Evolutionary conservation across 2,113 vertebrate genomes (phyloP).

Genomic region (Tilapia sparmanii): DNA sequence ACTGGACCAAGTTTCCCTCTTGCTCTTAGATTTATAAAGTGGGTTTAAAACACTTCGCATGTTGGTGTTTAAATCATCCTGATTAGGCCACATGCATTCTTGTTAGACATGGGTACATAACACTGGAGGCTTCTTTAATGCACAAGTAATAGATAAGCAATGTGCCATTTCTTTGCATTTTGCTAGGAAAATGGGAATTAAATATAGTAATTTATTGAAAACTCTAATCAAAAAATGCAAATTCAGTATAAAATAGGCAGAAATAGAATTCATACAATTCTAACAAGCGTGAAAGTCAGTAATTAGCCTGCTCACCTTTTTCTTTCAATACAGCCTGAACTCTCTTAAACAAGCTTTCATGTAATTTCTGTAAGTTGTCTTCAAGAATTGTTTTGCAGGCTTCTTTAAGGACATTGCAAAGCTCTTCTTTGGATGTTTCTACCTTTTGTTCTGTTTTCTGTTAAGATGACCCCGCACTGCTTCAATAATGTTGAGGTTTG

Average conservation of each 20-base stretch:
- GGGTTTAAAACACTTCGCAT: not conserved
- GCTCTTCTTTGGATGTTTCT: not conserved
- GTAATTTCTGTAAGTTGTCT: not conserved
- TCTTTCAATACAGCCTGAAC: not conserved
- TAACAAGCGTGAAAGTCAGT: not conserved
- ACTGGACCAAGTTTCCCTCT: not conserved
- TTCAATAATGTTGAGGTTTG: not conserved
- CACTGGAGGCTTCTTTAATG: not conserved
- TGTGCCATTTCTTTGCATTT: rapidly evolving
- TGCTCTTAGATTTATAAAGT: not conserved
- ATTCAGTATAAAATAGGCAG: not conserved
- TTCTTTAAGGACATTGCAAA: not conserved
- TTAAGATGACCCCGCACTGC: not conserved
- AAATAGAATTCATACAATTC: not conserved
- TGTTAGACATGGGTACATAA: not conserved
- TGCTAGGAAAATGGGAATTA: not conserved
- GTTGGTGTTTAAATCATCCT: not conserved
- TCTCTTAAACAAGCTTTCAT: rapidly evolving
- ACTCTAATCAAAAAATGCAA: not conserved
- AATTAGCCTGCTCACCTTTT: not conserved
- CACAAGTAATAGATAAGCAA: not conserved
- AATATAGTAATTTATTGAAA: not conserved
- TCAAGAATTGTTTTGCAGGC: not conserved
- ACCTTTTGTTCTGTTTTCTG: not conserved
- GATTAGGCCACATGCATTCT: not conserved